Evolutionary conservation across 2,888 invertebrate genomes (phyloP).

Genomic region (Neria commutata): DNA sequence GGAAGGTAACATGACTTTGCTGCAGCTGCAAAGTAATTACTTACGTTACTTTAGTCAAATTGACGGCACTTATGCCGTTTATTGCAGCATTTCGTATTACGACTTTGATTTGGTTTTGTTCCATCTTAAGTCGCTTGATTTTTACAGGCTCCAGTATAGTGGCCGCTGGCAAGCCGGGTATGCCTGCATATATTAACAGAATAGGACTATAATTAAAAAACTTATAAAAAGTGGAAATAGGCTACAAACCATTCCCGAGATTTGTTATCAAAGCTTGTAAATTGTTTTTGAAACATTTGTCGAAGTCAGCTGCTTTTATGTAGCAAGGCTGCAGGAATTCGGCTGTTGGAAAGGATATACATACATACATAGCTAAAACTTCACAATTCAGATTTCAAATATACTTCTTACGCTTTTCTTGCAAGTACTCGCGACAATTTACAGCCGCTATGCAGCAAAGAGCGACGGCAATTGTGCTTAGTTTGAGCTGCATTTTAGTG

Average conservation of each 20-base stretch:
- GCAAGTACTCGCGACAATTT: background rate
- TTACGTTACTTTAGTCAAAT: slow-evolving; percentile 6
- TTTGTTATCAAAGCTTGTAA: slow-evolving; percentile 28
- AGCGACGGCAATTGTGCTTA: too few relatives aligned
- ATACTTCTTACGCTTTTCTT: background rate
- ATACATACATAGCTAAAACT: too few relatives aligned
- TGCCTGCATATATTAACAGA: slow-evolving; percentile 25
- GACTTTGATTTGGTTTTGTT: slow-evolving; percentile 7
- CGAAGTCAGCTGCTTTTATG: slow-evolving; percentile 25
- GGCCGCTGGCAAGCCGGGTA: slow-evolving; percentile 55
- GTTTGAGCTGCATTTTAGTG: too few relatives aligned
- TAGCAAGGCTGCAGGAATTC: slow-evolving; percentile 30
- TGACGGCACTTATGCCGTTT: slow-evolving; percentile 1
- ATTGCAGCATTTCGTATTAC: slow-evolving; percentile 4
- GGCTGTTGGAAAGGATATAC: slow-evolving; percentile 22
- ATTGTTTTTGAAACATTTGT: slow-evolving; percentile 29
- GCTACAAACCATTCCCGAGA: slow-evolving; percentile 27
- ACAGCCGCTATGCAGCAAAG: too few relatives aligned
- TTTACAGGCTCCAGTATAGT: slow-evolving; percentile 66
- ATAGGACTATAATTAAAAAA: background rate
- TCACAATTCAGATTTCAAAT: background rate
- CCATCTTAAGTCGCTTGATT: slow-evolving; percentile 1
- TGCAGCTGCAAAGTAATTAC: too few relatives aligned
- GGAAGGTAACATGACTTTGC: too few relatives aligned
- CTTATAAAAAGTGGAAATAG: background rate